Evolutionary conservation across 1,140 invertebrate genomes (phyloP).

Genomic region (Melitaea cinxia): DNA sequence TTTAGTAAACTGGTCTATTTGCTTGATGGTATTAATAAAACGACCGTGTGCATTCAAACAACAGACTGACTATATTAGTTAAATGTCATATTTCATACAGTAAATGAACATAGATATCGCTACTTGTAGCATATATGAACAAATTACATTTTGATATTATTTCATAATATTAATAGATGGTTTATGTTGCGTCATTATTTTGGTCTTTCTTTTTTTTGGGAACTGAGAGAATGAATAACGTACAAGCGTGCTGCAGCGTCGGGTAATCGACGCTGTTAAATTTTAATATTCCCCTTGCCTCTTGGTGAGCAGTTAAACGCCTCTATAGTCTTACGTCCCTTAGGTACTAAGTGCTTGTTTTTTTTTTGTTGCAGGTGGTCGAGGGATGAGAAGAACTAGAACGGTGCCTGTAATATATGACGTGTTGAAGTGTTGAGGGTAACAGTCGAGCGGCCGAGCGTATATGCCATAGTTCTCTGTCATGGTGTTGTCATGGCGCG

Average conservation of each 20-base stretch:
- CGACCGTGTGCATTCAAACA: no score
- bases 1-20: no score
- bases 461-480: constrained; percentile 40
- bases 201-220: constrained; percentile 27
- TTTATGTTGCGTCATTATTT: no score
- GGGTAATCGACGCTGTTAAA: constrained; percentile 60
- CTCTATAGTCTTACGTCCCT: not conserved
- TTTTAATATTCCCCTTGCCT: constrained; percentile 54
- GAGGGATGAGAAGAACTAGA: constrained; percentile 32
- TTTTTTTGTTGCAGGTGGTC: constrained; percentile 34
- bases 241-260: constrained; percentile 35
- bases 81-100: no score
- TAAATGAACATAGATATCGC: no score
- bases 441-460: constrained; percentile 35
- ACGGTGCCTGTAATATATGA: constrained; percentile 2
- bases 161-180: no score
- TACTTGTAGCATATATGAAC: no score
- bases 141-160: no score
- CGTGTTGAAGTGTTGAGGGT: constrained; percentile 17
- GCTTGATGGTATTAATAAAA: no score
- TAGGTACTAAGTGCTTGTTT: no score
- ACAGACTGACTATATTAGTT: no score
- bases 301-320: constrained; percentile 53
- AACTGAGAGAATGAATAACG: constrained; percentile 47
- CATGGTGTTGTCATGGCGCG: constrained; percentile 70